These are phyloP conservation scores for Oreochromis tanganicae DNA, from an alignment of 2,113 vertebrate species.

Conservation along the genomic window DNA sequence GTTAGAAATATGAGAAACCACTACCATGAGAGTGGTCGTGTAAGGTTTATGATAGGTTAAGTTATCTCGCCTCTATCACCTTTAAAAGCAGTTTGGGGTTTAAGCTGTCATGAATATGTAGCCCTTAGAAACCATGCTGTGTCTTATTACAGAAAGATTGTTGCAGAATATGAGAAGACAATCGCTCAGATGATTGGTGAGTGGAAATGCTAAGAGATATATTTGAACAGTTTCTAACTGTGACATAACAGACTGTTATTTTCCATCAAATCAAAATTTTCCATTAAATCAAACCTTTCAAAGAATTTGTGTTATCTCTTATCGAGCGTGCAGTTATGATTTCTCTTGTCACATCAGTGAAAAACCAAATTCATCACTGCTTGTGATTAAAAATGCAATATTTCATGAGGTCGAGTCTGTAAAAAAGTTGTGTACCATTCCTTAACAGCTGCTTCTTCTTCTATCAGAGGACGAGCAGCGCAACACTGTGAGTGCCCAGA, in stretches of 20 bases:
- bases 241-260: not conserved
- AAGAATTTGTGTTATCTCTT: not conserved
- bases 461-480: conserved; percentile 87
- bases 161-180: conserved; percentile 96
- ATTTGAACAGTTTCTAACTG: not conserved
- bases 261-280: not conserved
- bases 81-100: not conserved
- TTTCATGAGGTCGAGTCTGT: not conserved
- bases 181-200: conserved; percentile 98
- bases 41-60: not conserved
- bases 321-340: not conserved
- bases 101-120: not conserved
- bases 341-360: not conserved
- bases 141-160: conserved; percentile 81
- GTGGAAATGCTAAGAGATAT: not conserved
- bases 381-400: not conserved
- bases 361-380: not conserved
- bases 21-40: not conserved
- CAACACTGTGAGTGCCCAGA: conserved; percentile 81
- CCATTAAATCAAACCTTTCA: not conserved
- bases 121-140: not conserved
- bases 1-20: conserved; percentile 55
- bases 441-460: not conserved
- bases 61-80: not conserved
- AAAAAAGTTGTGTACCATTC: not conserved